Evolutionary conservation across 1,140 invertebrate genomes (phyloP).

Genomic region (Zaprionus ornatus): DNA sequence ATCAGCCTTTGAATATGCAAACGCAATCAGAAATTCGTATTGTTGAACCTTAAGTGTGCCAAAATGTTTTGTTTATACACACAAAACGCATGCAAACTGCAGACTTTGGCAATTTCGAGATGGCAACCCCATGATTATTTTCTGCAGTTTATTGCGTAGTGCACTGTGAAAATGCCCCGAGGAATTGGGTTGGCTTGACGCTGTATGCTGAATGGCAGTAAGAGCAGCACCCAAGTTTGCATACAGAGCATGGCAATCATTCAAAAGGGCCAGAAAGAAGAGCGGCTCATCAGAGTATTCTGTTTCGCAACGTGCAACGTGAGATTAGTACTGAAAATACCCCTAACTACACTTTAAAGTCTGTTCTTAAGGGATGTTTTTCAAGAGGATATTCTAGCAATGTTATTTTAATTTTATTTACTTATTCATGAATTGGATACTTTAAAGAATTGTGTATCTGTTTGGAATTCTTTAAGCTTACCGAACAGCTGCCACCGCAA

Average conservation of each 20-base stretch:
- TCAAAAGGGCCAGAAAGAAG: neutral
- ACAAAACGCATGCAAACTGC: slow-evolving; percentile 9
- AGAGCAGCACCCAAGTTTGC: neutral
- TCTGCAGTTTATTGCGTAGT: slow-evolving; percentile 2
- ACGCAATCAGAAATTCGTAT: slow-evolving; percentile 25
- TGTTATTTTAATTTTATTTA: neutral
- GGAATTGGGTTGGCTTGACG: slow-evolving; percentile 49
- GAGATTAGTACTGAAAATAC: neutral
- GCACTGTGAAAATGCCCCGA: slow-evolving; percentile 20
- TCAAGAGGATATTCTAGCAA: neutral
- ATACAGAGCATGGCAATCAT: neutral
- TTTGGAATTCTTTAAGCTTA: neutral
- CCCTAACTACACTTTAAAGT: neutral
- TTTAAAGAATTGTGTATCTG: neutral
- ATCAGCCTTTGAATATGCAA: neutral
- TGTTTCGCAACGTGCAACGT: neutral
- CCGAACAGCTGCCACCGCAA: neutral
- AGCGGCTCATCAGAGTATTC: slow-evolving; percentile 19
- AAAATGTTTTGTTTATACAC: slow-evolving; percentile 25
- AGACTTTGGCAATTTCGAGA: slow-evolving; percentile 12
- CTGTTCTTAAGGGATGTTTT: neutral
- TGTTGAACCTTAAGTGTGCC: slow-evolving; percentile 35
- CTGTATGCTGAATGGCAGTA: slow-evolving; percentile 19
- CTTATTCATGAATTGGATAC: neutral
- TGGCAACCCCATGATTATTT: slow-evolving; percentile 14